Evolutionary conservation across 2,888 invertebrate genomes (phyloP).

Genomic region (Apodemia zela): DNA sequence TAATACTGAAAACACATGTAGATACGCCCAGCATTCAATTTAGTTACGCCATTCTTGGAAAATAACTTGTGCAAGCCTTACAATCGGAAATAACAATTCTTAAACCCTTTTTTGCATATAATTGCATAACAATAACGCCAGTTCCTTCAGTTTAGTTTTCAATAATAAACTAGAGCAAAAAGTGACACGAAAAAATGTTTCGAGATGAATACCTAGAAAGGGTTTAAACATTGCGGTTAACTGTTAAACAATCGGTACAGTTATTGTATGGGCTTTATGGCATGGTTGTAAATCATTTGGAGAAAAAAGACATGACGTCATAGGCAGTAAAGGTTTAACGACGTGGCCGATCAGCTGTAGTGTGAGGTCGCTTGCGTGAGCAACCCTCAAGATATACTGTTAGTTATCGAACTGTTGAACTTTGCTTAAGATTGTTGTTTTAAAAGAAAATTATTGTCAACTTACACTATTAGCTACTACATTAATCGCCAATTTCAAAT

Average conservation of each 20-base stretch:
- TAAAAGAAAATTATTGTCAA: neutral
- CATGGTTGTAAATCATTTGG: conserved; percentile 70
- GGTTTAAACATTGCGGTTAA: conserved; percentile 78
- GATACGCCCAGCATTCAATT: conserved; percentile 18
- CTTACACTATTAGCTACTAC: no score
- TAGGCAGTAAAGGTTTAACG: conserved; percentile 69
- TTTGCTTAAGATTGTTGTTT: neutral
- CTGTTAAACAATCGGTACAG: conserved; percentile 77
- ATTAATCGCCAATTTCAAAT: no score
- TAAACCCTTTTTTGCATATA: conserved; percentile 71
- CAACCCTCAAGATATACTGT: conserved; percentile 29
- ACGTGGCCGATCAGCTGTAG: conserved; percentile 66
- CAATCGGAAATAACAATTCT: conserved; percentile 39
- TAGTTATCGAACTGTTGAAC: conserved; percentile 1
- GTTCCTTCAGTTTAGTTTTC: conserved; percentile 50
- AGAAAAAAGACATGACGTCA: conserved; percentile 74
- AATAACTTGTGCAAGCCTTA: conserved; percentile 27
- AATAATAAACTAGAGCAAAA: conserved; percentile 72
- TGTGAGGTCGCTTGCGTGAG: conserved; percentile 49
- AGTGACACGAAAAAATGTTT: conserved; percentile 43
- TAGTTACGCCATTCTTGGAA: conserved; percentile 26
- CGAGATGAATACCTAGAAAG: conserved; percentile 70
- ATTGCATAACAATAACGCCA: conserved; percentile 63
- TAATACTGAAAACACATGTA: conserved; percentile 1
- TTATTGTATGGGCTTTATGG: conserved; percentile 73